Evolutionary conservation across 2,113 vertebrate genomes (phyloP), one percentile per base, ranked within the genome.

Genomic region (Limnothrissa miodon): DNA sequence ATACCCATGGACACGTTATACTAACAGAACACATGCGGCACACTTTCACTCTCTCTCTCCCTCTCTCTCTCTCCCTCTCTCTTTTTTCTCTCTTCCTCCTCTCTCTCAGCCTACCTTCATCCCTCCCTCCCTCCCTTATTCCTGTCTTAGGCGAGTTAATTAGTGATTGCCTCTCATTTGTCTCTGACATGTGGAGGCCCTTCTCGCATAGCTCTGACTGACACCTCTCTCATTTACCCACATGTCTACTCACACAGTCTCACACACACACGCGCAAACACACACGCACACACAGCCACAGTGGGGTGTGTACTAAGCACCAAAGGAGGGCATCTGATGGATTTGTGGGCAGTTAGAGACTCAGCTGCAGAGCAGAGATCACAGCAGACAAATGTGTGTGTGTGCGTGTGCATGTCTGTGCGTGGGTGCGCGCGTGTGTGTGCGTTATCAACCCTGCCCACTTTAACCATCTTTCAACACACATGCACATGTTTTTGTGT

Each of bases 111-210:
- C 74, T 66, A 56, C 79, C 78, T 33, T 80, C 51, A 62, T 66
- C 62, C 45, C 87, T 48, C 56, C 45, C 23, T 82, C 82, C 33
- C 45, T 45, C 84, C 53, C 84, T 88, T 89, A 84, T 87, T 90
- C 86, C 82, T 88, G 89, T 87, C 87, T 74, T 86, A 85, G 89
- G 89, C 87, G 90, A 92, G 93, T 94, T 94, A 94, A 93, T 92
- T 89, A 86, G 78, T 86, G 79, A 85, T 89, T 84, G 91, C 89
- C 90, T 86, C 90, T 92, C 90, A 92, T 95, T 93, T 94, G 92
- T 93, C 92, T 92, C 89, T 90, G 92, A 92, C 92, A 93, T 90
- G 56, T 29, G 6, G 86, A 81, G 86, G 89, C 89, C 83, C 90
- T 89, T 80, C 87, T 87, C 89, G 84, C 83, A 45, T 39, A 5